These are phyloP conservation scores for Eupithecia tripunctaria DNA, from an alignment of 2,888 invertebrate species.

Conservation along the genomic window DNA sequence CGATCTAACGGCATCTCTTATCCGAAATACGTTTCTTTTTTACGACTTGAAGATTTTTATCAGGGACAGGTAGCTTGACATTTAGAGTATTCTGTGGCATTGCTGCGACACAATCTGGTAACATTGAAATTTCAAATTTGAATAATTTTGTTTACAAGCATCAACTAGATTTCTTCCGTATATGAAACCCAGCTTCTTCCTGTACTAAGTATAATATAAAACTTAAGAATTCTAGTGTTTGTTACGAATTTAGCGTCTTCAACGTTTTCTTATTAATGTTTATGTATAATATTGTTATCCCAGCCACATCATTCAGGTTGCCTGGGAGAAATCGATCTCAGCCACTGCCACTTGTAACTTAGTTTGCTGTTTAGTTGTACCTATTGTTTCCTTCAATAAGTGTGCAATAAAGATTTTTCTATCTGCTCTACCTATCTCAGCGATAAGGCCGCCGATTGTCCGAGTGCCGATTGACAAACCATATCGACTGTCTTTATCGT, in stretches of 20 bases:
- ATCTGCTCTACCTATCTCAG: no score
- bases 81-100: not conserved
- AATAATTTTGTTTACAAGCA: slow-evolving; percentile 22
- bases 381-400: no score
- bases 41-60: slow-evolving; percentile 67
- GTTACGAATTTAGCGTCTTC: not conserved
- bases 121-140: slow-evolving; percentile 38
- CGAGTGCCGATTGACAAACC: no score
- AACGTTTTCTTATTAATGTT: not conserved
- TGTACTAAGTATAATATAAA: not conserved
- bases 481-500: no score
- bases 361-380: no score
- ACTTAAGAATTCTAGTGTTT: not conserved
- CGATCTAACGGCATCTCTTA: slow-evolving; percentile 78
- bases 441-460: no score
- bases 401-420: no score
- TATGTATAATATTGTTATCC: not conserved
- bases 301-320: not conserved
- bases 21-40: slow-evolving; percentile 71
- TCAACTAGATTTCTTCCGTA: not conserved
- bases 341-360: no score
- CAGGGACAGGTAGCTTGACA: slow-evolving; percentile 57
- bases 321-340: no score
- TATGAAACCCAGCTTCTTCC: not conserved
- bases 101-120: slow-evolving; percentile 37